These are phyloP conservation scores for Ceryle rudis DNA, from an alignment of 2,797 vertebrate genomes.

Conservation along the genomic window DNA sequence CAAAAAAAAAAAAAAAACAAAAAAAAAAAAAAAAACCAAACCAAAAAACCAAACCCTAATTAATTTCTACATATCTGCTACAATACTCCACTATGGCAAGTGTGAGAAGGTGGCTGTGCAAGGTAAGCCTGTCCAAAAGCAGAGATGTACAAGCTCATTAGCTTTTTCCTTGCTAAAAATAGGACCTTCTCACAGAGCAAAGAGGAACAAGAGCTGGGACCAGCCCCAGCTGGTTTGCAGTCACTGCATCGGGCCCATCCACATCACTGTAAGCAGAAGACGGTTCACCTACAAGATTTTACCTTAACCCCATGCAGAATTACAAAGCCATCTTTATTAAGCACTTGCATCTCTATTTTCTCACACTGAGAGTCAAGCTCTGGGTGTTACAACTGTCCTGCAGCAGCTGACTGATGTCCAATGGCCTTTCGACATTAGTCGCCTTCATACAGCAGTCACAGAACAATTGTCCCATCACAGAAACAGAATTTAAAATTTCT, in stretches of 20 bases:
- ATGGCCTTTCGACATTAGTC: neutral
- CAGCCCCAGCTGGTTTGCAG: neutral
- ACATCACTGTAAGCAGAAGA: accelerated
- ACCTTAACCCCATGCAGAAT: accelerated
- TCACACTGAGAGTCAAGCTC: neutral
- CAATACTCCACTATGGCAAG: neutral
- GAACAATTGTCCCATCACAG: neutral
- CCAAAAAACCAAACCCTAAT: too few relatives aligned
- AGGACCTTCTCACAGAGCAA: neutral
- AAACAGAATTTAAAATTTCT: neutral
- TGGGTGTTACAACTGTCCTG: neutral
- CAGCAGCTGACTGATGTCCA: neutral
- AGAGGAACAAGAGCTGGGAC: neutral
- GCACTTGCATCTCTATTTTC: neutral
- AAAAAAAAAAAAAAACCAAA: neutral
- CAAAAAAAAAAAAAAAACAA: too few relatives aligned
- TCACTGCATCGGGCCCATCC: accelerated
- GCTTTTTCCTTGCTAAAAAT: neutral
- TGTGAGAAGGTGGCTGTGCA: accelerated
- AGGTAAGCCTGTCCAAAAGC: neutral
- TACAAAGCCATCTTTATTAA: neutral
- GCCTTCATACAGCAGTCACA: accelerated
- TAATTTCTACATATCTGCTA: neutral
- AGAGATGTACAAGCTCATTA: neutral
- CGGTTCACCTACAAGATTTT: neutral